Evolutionary conservation across 2,888 invertebrate genomes (phyloP).

Genomic region (Balanococcus diminutus): DNA sequence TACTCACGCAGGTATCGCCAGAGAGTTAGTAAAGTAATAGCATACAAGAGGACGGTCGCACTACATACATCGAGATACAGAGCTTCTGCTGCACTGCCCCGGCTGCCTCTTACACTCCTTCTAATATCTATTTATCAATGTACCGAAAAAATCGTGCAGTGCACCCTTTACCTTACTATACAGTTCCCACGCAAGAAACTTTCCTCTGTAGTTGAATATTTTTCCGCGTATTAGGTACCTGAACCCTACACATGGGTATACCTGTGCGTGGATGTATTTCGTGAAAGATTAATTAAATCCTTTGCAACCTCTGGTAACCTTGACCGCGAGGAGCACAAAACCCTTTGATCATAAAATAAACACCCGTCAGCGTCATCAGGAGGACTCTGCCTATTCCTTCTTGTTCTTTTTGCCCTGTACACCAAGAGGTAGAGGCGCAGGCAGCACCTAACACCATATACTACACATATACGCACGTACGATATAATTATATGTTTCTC

Average conservation of each 20-base stretch:
- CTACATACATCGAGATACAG: not conserved
- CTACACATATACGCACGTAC: conserved; percentile 27
- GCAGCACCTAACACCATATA: not conserved
- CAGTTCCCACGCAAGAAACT: not conserved
- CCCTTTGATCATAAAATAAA: conserved; percentile 12
- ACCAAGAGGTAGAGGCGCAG: not conserved
- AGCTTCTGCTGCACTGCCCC: not conserved
- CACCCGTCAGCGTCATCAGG: not conserved
- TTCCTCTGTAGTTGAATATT: not conserved
- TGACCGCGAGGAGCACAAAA: not conserved
- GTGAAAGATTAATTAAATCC: conserved; percentile 24
- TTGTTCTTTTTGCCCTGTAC: not conserved
- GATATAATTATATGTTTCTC: conserved; percentile 1
- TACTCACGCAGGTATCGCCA: not conserved
- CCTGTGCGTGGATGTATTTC: too few species aligned
- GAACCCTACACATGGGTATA: not conserved
- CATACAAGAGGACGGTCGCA: not conserved
- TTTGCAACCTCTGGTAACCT: not conserved
- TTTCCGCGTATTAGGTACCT: not conserved
- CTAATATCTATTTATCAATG: not conserved
- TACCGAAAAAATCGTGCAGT: not conserved
- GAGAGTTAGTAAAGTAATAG: not conserved
- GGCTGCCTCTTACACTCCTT: not conserved
- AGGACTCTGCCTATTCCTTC: not conserved
- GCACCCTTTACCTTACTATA: not conserved